These are phyloP conservation scores for Julus scanicus DNA, from an alignment of 2,888 invertebrate species.

Conservation along the genomic window DNA sequence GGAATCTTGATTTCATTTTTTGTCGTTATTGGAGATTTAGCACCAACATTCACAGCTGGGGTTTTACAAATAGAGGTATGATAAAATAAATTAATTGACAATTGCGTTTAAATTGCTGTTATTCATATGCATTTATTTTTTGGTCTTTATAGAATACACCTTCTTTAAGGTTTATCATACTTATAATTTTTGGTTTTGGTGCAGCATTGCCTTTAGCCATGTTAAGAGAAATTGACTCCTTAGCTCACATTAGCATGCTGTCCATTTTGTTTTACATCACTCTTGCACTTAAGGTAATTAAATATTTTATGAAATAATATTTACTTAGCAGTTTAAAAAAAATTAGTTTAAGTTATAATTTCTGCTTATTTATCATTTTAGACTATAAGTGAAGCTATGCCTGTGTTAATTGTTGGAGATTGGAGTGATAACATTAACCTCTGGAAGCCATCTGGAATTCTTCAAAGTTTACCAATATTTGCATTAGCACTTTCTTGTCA, in stretches of 20 bases:
- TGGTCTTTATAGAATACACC: constrained; percentile 57
- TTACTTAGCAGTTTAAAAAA: too few relatives aligned
- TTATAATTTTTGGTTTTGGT: constrained; percentile 65
- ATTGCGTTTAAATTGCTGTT: constrained; percentile 31
- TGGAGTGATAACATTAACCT: constrained; percentile 75
- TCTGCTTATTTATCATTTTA: constrained; percentile 64
- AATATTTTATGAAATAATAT: constrained; percentile 60
- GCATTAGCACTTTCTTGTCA: constrained; percentile 97
- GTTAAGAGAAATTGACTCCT: constrained; percentile 87
- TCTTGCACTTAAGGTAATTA: constrained; percentile 79
- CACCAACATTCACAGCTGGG: constrained; percentile 88
- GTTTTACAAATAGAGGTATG: constrained; percentile 70
- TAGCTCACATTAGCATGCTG: constrained; percentile 86
- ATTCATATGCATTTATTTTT: constrained; percentile 47
- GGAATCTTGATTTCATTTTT: constrained; percentile 97
- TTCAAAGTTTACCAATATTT: constrained; percentile 95
- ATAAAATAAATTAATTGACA: constrained; percentile 67
- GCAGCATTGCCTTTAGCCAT: constrained; percentile 91
- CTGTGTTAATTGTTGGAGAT: constrained; percentile 78
- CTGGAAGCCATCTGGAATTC: constrained; percentile 86
- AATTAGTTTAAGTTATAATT: not conserved
- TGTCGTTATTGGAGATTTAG: constrained; percentile 97
- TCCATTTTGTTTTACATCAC: constrained; percentile 92
- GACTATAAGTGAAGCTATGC: constrained; percentile 83
- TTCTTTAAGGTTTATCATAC: constrained; percentile 60